phyloP scores from a whole-genome alignment of 2,113 vertebrate species.

The Malurus melanocephalus region DNA sequence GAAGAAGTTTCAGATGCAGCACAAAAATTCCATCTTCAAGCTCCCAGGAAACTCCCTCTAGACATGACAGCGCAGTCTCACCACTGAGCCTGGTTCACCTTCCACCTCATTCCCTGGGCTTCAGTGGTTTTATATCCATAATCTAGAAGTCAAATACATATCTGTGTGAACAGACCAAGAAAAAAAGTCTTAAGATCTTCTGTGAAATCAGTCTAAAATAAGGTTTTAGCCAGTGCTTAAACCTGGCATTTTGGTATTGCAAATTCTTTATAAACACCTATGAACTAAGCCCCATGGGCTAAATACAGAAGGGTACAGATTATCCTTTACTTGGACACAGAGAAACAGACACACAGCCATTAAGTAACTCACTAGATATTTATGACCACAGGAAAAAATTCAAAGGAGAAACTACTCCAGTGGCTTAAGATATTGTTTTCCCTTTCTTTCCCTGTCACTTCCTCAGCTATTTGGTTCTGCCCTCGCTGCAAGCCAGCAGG shows the following conservation, averaged over 20 bases:
- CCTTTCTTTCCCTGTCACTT: neutral
- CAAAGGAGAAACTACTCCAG: neutral
- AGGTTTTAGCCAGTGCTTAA: neutral
- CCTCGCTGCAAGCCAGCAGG: neutral
- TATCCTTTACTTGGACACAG: neutral
- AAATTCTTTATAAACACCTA: neutral
- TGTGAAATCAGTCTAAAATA: neutral
- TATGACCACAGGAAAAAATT: slow-evolving; percentile 5
- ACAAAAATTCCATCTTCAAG: neutral
- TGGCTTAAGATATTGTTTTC: neutral
- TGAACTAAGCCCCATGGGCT: neutral
- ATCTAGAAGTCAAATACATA: neutral
- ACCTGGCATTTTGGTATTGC: neutral
- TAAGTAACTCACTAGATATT: slow-evolving; percentile 29
- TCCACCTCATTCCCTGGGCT: neutral
- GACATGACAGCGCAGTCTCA: neutral
- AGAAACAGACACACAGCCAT: neutral
- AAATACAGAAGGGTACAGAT: neutral
- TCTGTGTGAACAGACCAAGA: neutral
- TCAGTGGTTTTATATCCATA: neutral
- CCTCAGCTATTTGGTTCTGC: neutral
- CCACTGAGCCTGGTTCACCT: neutral
- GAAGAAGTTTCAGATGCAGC: neutral
- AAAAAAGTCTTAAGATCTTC: neutral
- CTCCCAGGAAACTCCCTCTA: neutral